These are phyloP conservation scores for Oryctolagus cuniculus DNA, from an alignment of 2,113 vertebrate species.

Conservation along the genomic window mOryCun1.1 NC_091451.1:37609501-37610000, in stretches of 20 bases:
- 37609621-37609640: rapidly evolving
- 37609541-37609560: not conserved
- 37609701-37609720: not conserved
- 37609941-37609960: not conserved
- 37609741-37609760: not conserved
- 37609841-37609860: not conserved
- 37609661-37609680: not conserved
- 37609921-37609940: not conserved
- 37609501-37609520: not conserved
- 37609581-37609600: rapidly evolving
- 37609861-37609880: not conserved
- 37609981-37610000: too few species aligned
- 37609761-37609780: not conserved
- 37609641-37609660: not conserved
- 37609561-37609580: not conserved
- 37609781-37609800: rapidly evolving
- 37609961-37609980: not conserved
- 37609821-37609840: not conserved
- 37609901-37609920: not conserved
- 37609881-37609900: not conserved
- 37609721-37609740: not conserved
- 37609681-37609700: not conserved
- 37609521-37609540: not conserved
- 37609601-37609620: too few species aligned
- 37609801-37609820: not conserved